Base-by-base conservation (phyloP, 2,888 invertebrate species). In the Plebejus argus region DNA sequence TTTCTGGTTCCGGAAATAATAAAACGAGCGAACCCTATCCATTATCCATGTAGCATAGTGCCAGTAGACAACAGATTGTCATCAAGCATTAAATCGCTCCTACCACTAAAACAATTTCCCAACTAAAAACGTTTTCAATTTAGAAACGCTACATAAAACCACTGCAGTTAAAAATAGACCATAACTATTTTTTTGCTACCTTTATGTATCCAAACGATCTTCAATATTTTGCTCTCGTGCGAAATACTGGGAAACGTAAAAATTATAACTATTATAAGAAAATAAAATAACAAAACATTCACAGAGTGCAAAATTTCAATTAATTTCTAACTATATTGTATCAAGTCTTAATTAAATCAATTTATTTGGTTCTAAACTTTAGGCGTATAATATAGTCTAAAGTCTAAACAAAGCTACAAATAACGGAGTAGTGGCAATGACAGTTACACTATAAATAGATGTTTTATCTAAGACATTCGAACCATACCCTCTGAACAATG, bases 401-500 rank as follows among this genome's bases (percentile, higher is more conserved):
- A n/a, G n/a, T n/a, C n/a, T n/a, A 23, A 23, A 61, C 23, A 61
- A 61, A 61, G 10, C 61, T 61, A 23, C 4, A 10, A 23, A 23
- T 20, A n/a, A 18, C 20, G n/a, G 23, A 61, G 61, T 20, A 23
- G 3, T 23, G 61, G 23, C 12, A 61, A 61, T 61, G 61, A 61
- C 23, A 61, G 20, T 61, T 61, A 23, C 12, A 23, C 61, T 61
- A 58, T 58, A 7, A 58, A 58, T 20, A 61, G 61, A 61, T 61
- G 61, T 12, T 23, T 61, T 61, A 61, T 61, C 61, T 23, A 23
- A 61, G 61, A 61, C 61, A 23, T 23, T 23, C 23, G 61, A 58
- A 58, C 61, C 20, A 61, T 61, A 61, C 23, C 23, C 61, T 61
- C 61, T 61, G 23, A 61, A 61, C 61, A 61, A 61, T 61, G 20